phyloP scores from a whole-genome alignment of 1,140 invertebrate genomes.

The Coboldia fuscipes region DNA sequence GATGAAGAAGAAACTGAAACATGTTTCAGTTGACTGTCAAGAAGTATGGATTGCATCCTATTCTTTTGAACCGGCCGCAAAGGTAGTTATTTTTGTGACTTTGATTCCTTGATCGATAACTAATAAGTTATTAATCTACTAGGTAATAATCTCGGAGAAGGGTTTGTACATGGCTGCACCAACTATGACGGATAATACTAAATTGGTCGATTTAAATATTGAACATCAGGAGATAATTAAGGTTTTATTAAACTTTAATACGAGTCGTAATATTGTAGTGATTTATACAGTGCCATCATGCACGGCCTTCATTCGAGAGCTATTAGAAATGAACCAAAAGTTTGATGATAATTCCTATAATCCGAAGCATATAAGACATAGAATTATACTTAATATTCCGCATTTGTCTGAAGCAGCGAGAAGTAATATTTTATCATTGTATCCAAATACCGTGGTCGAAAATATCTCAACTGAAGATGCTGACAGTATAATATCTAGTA shows the following conservation, averaged over 20 bases:
- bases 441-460: too few species aligned
- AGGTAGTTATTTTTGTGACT: too few species aligned
- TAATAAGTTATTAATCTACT: too few species aligned
- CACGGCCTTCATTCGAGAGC: slow-evolving; percentile 39
- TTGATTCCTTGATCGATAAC: too few species aligned
- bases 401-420: slow-evolving; percentile 39
- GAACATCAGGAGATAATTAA: slow-evolving; percentile 41
- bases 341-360: slow-evolving; percentile 32
- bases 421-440: too few species aligned
- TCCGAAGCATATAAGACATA: slow-evolving; percentile 43
- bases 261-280: slow-evolving; percentile 50
- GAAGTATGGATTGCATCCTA: slow-evolving; percentile 62
- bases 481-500: too few species aligned
- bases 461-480: too few species aligned
- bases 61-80: slow-evolving; percentile 43
- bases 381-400: slow-evolving; percentile 58
- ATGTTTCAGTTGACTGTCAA: slow-evolving; percentile 28
- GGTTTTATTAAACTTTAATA: slow-evolving; percentile 50
- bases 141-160: slow-evolving; percentile 36
- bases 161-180: slow-evolving; percentile 45
- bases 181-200: slow-evolving; percentile 31
- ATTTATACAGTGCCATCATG: slow-evolving; percentile 43
- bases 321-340: slow-evolving; percentile 38
- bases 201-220: slow-evolving; percentile 33
- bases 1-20: too few species aligned